A percentile compares a stretch with the other conserved stretches of the same genome.
Evolutionary conservation across 2,888 invertebrate species (phyloP).

Genomic region (Oithona nana): DNA sequence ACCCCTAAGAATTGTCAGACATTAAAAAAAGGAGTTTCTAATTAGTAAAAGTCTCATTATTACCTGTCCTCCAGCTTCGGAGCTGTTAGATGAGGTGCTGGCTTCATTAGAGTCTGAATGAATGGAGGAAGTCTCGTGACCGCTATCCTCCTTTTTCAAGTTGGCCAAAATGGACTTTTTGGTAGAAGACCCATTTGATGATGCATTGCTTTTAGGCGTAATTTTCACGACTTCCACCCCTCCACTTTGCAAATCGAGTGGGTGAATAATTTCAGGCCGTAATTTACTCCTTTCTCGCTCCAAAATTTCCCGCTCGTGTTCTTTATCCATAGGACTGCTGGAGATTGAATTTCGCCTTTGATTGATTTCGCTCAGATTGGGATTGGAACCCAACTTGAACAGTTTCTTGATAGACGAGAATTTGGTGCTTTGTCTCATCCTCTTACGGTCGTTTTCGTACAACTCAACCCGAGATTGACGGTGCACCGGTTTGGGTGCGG

Average conservation of each 20-base stretch:
- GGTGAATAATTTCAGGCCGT: background rate
- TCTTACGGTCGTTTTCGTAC: background rate
- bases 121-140: conserved; percentile 9
- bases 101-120: no score
- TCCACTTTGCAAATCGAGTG: conserved; percentile 6
- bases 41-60: no score
- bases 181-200: background rate
- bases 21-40: no score
- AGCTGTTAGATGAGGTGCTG: no score
- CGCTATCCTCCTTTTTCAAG: background rate
- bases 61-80: no score
- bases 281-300: conserved; percentile 3
- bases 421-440: background rate
- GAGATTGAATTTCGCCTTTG: background rate
- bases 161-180: background rate
- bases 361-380: background rate
- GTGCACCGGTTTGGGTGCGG: background rate
- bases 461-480: conserved; percentile 11
- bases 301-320: conserved; percentile 9
- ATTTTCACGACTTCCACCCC: conserved; percentile 8
- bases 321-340: background rate
- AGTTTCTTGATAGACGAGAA: conserved; percentile 4
- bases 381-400: background rate
- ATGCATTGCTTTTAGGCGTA: background rate
- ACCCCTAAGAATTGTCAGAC: no score